Conservation (phyloP, 2,888 invertebrate species). For the Xylocampa areola region DNA sequence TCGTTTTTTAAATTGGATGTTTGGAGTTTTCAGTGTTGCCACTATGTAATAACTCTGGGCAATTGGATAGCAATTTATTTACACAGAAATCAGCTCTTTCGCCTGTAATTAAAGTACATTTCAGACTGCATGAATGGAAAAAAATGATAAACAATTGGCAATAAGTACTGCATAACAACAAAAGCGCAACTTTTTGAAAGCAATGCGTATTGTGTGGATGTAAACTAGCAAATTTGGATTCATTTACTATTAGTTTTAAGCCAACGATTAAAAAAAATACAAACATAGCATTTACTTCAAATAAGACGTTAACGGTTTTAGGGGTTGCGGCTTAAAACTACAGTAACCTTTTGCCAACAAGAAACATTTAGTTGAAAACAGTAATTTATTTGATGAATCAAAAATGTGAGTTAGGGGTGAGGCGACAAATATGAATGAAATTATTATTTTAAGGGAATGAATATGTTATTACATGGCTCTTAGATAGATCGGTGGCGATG, state of each 20-base stretch:
- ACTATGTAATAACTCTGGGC: background rate
- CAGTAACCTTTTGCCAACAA: conserved; percentile 27
- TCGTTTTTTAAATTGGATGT: too few relatives aligned
- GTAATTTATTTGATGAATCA: conserved; percentile 16
- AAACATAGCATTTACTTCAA: too few relatives aligned
- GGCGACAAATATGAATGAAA: conserved; percentile 37
- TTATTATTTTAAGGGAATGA: conserved; percentile 17
- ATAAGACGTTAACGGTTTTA: too few relatives aligned
- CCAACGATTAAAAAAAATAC: too few relatives aligned
- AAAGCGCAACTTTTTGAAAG: conserved; percentile 51
- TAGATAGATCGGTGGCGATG: conserved; percentile 2
- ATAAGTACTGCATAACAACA: conserved; percentile 36
- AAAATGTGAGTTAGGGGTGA: conserved; percentile 47
- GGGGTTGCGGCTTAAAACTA: conserved; percentile 24
- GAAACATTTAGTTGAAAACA: conserved; percentile 26
- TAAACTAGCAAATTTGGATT: conserved; percentile 63
- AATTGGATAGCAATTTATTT: background rate
- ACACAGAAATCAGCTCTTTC: conserved; percentile 8
- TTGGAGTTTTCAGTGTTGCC: conserved; percentile 9
- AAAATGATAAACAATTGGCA: conserved; percentile 41
- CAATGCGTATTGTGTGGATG: conserved; percentile 66
- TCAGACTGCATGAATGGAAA: conserved; percentile 41
- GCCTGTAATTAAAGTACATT: conserved; percentile 43
- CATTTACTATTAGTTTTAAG: conserved; percentile 27
- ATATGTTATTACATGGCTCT: conserved; percentile 13